Conservation (phyloP, 2,113 vertebrate species). For the Sitta europaea region DNA sequence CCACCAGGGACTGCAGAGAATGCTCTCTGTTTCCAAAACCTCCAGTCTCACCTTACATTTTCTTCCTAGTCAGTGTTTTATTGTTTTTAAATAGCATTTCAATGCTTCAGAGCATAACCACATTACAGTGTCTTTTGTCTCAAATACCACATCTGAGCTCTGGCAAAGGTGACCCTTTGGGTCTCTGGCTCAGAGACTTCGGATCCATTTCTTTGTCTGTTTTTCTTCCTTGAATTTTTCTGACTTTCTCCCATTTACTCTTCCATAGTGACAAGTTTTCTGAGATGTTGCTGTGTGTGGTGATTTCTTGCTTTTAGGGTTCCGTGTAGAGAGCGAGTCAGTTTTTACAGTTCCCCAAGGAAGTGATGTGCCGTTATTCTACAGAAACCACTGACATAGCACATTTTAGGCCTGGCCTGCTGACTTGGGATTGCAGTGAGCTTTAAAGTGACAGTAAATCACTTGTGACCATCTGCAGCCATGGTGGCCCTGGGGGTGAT, state of each 20-base stretch:
- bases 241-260: background rate
- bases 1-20: background rate
- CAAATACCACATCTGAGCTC: background rate
- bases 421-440: background rate
- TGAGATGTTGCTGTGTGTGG: background rate
- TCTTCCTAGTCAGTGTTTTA: background rate
- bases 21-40: background rate
- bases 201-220: background rate
- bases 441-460: background rate
- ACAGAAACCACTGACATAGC: background rate
- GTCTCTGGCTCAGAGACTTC: background rate
- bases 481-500: accelerated
- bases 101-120: background rate
- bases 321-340: background rate
- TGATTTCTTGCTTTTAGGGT: slow-evolving; percentile 2
- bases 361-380: background rate
- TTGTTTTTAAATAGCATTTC: background rate
- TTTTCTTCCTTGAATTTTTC: background rate
- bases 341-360: slow-evolving; percentile 22
- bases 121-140: background rate
- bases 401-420: background rate
- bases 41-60: background rate
- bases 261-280: background rate
- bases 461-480: background rate
- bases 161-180: background rate